These are phyloP conservation scores for Acinonyx jubatus DNA, from an alignment of 2,113 vertebrate genomes.

Conservation along the genomic window DNA sequence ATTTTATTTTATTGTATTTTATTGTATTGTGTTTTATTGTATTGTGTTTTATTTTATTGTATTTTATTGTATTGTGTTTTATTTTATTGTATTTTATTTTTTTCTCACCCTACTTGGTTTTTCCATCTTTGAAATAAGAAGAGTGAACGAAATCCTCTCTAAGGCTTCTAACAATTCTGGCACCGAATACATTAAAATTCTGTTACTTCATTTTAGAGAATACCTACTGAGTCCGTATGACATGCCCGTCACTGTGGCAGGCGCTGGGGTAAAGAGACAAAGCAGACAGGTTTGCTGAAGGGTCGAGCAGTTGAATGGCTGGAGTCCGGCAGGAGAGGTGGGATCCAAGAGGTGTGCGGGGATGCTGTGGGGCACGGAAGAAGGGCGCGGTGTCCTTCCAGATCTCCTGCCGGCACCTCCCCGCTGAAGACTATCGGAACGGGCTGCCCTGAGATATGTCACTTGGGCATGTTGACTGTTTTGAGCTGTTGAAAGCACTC, in stretches of 20 bases:
- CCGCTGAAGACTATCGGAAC: not conserved
- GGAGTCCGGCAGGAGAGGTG: not conserved
- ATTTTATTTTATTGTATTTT: no score
- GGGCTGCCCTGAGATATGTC: not conserved
- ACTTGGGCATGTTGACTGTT: not conserved
- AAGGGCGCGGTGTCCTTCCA: not conserved
- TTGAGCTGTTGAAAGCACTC: not conserved
- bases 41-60: no score
- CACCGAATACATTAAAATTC: not conserved
- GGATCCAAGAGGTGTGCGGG: not conserved
- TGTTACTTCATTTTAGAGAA: not conserved
- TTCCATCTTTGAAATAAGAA: constrained; percentile 1
- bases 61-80: not conserved
- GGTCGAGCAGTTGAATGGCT: not conserved
- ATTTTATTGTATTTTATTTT: not conserved
- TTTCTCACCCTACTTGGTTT: not conserved
- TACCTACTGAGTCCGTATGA: not conserved
- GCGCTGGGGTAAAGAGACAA: not conserved
- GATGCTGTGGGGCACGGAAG: not conserved
- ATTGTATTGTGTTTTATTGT: no score
- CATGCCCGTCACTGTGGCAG: no score
- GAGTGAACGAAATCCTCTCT: not conserved
- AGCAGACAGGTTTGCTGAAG: not conserved
- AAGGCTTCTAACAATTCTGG: not conserved
- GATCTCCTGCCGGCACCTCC: not conserved